These are phyloP conservation scores for Melospiza georgiana DNA, from an alignment of 2,113 vertebrate genomes.

Conservation along the genomic window DNA sequence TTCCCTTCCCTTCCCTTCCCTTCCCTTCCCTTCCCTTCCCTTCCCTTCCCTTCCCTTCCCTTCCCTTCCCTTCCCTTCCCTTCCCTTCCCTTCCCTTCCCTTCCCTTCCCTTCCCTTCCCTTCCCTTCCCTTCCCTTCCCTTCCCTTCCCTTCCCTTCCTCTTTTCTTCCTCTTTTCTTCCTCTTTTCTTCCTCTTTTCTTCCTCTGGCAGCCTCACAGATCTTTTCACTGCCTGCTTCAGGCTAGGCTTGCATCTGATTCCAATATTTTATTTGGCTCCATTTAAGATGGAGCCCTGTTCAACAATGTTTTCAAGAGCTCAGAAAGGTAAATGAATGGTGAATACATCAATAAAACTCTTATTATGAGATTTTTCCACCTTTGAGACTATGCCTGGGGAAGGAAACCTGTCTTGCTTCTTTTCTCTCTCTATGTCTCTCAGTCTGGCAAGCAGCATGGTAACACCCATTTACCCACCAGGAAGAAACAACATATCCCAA, in stretches of 20 bases:
- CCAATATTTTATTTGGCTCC: not conserved
- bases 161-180: no score
- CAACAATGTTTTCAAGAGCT: slow-evolving; percentile 3
- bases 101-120: no score
- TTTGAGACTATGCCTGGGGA: not conserved
- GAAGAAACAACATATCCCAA: slow-evolving; percentile 35
- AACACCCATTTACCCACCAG: slow-evolving; percentile 34
- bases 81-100: no score
- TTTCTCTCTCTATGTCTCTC: not conserved
- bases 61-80: no score
- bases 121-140: no score
- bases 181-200: no score
- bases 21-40: no score
- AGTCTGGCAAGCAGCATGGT: slow-evolving; percentile 16
- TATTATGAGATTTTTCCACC: not conserved
- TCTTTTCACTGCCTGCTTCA: not conserved
- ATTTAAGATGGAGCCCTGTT: not conserved
- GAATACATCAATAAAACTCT: not conserved
- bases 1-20: no score
- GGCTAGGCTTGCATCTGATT: not conserved
- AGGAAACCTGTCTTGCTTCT: not conserved
- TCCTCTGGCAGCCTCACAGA: not conserved
- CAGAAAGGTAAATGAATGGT: not conserved
- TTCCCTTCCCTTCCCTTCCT: no score
- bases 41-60: no score